Conservation (phyloP, 2,888 invertebrate genomes). For the Cataglyphis altisquamis region DNA sequence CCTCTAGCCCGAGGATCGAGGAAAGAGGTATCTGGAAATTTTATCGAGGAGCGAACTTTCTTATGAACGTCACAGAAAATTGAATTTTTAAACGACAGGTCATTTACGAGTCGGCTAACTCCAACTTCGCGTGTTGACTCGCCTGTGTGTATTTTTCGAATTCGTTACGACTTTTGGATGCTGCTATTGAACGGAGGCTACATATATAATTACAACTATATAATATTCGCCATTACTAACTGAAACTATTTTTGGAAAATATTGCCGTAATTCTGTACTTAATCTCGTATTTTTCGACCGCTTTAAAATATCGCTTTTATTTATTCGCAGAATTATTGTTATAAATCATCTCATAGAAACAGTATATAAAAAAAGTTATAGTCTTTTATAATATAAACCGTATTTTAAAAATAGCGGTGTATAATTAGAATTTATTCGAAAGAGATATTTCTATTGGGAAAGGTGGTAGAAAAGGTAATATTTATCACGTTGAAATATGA, state of each 20-base stretch:
- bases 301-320: conserved; percentile 10
- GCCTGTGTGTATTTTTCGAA: conserved; percentile 14
- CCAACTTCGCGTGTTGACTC: conserved; percentile 26
- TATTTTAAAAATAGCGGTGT: conserved; percentile 17
- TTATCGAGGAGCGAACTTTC: conserved; percentile 54
- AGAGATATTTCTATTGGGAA: conserved; percentile 18
- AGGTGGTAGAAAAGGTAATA: conserved; percentile 21
- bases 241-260: not conserved
- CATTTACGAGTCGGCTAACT: conserved; percentile 60
- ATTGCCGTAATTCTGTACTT: not conserved
- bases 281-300: not conserved
- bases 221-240: not conserved
- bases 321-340: conserved; percentile 14
- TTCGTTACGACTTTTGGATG: conserved; percentile 6
- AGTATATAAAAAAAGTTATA: conserved; percentile 22
- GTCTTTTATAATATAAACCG: conserved; percentile 21
- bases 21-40: conserved; percentile 64
- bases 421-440: conserved; percentile 44
- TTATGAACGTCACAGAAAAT: conserved; percentile 62
- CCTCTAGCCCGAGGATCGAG: conserved; percentile 39
- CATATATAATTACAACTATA: conserved; percentile 10
- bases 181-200: conserved; percentile 24
- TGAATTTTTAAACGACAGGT: conserved; percentile 73
- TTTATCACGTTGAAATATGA: conserved; percentile 32
- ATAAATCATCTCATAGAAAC: conserved; percentile 3